A percentile compares a stretch with the other conserved stretches of the same genome.
Evolutionary conservation across 1,140 invertebrate genomes (phyloP).

Genomic region (Bombus consobrinus): DNA sequence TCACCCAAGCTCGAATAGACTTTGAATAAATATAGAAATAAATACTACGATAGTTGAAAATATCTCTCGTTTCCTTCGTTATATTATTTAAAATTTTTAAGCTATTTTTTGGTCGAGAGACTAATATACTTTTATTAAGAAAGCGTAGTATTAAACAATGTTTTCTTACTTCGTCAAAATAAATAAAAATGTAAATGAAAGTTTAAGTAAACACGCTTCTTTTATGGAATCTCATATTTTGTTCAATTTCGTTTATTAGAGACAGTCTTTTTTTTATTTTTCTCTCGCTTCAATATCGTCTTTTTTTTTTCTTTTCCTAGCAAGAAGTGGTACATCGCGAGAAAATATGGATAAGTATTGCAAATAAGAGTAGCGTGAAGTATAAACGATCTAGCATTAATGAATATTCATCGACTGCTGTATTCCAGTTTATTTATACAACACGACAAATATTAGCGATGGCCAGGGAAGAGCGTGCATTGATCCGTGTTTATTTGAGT

Average conservation of each 20-base stretch:
- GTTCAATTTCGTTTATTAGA: not conserved
- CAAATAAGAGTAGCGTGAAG: not conserved
- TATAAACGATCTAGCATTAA: constrained; percentile 16
- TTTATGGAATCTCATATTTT: not conserved
- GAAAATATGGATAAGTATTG: not conserved
- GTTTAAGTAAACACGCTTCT: not conserved
- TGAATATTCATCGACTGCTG: constrained; percentile 34
- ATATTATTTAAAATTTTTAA: too few relatives aligned
- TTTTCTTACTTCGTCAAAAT: too few relatives aligned
- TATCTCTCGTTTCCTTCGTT: too few relatives aligned
- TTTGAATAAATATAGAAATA: too few relatives aligned
- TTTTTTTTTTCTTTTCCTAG: not conserved
- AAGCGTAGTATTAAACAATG: too few relatives aligned
- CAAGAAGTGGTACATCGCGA: not conserved
- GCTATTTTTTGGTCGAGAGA: too few relatives aligned
- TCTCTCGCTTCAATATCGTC: too few relatives aligned
- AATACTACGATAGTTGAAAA: too few relatives aligned
- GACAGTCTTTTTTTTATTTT: not conserved
- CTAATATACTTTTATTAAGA: too few relatives aligned
- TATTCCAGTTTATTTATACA: constrained; percentile 12
- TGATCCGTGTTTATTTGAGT: constrained; percentile 15
- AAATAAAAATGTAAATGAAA: too few relatives aligned
- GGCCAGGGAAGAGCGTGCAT: not conserved
- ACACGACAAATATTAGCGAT: constrained; percentile 21
- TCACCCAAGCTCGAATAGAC: too few relatives aligned